Percentiles rank a stretch among this genome's conserved stretches.
These are phyloP conservation scores for Lithosia quadra DNA, from an alignment of 2,888 invertebrate species.

Conservation along the genomic window DNA sequence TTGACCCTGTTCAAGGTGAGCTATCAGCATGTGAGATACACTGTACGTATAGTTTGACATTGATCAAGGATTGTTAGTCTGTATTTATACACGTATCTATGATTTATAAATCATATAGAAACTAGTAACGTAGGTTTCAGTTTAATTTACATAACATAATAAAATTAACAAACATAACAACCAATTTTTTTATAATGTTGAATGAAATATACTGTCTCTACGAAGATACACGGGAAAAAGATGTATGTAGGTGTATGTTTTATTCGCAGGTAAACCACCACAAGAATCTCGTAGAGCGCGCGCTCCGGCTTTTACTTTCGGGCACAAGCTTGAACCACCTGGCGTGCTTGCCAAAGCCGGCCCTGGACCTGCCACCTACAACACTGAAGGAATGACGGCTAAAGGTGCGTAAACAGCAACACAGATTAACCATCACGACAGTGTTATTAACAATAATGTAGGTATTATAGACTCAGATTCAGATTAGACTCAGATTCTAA, in stretches of 20 bases:
- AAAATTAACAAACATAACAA: not conserved
- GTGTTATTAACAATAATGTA: not conserved
- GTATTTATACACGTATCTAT: not conserved
- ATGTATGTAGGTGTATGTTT: not conserved
- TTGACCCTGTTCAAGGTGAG: constrained; percentile 80
- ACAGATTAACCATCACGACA: not conserved
- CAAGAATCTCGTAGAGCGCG: constrained; percentile 92
- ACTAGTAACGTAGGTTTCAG: not conserved
- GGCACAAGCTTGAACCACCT: constrained; percentile 88
- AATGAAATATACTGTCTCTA: too few relatives aligned
- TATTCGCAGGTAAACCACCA: constrained; percentile 89
- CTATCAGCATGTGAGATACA: constrained; percentile 52
- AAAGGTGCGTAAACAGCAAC: constrained; percentile 89
- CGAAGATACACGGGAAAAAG: not conserved
- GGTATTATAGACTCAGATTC: not conserved
- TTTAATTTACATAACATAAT: not conserved
- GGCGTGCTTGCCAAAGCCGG: constrained; percentile 88
- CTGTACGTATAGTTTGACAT: constrained; percentile 54
- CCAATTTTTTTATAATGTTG: not conserved
- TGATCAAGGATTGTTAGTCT: constrained; percentile 45
- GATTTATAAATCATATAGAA: too few relatives aligned
- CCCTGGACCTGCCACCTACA: constrained; percentile 96
- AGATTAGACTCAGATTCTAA: not conserved
- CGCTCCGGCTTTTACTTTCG: constrained; percentile 94
- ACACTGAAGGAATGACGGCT: constrained; percentile 93